Evolutionary conservation across 92 coral and sea anemone species (phyloP), one percentile per base, ranked within the genome.

Genomic region (Epizoanthus stellaris): DNA sequence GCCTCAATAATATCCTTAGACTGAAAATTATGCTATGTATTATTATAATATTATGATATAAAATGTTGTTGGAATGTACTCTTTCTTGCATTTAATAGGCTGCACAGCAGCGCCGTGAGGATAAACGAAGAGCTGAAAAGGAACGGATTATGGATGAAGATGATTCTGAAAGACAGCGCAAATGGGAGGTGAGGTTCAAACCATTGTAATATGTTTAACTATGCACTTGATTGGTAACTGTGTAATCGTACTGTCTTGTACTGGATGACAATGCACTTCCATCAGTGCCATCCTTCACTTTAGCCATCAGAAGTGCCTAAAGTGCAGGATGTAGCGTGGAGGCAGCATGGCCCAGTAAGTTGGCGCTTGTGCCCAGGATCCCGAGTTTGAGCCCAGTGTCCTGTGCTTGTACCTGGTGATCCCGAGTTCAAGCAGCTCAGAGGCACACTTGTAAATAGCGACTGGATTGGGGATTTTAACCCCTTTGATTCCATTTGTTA

Each of bases 51-150:
- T 23, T 40, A 40, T 23, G 21, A 23, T 40, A 20, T 80, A 21
- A 56, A 12, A 40, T 23, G 14, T 10, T 62, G 4, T 11, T 38
- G 6, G 40, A 5, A 76, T 13, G 13, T 34, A n/a, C 38, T 38
- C 6, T 72, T 39, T 74, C 25, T 53, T 57, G 20, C 53, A 63
- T 12, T 36, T 65, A 56, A 7, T 61, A 96, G 99, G 98, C 99
- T 59, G 99, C 99, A 21, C 99, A 96, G 67, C 94, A 88, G 75
- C 98, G 99, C 40, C 99, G 99, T 6, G 99, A 96, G 86, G 99
- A 96, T 74, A 96, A 94, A 73, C 80, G 93, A 77, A 82, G 99
- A 49, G 99, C 95, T 13, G 96, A 95, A 80, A 96, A 94, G 82
- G 99, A 96, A 64, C 88, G 91, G 34, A 94, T 96, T 76, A 96